Percentiles rank a stretch among this genome's conserved stretches.
Evolutionary conservation across 2,113 vertebrate genomes (phyloP).

Genomic region (Sapayoa aenigma): DNA sequence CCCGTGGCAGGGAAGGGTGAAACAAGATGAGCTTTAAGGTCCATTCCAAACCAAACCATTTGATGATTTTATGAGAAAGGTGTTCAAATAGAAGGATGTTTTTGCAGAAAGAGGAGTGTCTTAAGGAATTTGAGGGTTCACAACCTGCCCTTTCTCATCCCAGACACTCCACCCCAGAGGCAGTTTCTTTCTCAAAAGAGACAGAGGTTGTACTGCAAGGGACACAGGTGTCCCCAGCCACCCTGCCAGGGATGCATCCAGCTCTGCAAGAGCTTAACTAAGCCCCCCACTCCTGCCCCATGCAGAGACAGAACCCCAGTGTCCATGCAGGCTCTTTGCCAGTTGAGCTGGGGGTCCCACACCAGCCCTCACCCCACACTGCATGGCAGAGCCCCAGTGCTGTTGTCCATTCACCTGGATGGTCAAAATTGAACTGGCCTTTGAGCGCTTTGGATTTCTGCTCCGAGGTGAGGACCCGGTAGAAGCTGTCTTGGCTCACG

Average conservation of each 20-base stretch:
- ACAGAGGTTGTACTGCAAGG: neutral
- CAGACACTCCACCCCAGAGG: neutral
- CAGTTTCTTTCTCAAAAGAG: neutral
- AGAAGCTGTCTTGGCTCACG: conserved; percentile 98
- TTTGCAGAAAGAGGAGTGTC: neutral
- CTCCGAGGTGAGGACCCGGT: conserved; percentile 89
- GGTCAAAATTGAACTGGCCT: conserved; percentile 98
- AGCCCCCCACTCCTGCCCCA: neutral
- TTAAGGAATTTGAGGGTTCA: neutral
- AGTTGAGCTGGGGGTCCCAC: neutral
- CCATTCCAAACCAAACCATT: neutral
- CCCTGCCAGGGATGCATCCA: neutral
- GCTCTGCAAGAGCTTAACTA: neutral
- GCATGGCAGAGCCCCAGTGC: fast-evolving
- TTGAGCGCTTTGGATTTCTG: conserved; percentile 94
- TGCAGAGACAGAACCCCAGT: neutral
- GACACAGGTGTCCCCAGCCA: neutral
- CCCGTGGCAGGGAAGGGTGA: neutral
- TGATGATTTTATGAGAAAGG: neutral
- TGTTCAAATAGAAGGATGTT: neutral
- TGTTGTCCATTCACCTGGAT: conserved; percentile 83
- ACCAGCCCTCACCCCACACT: neutral
- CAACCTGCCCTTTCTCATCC: neutral
- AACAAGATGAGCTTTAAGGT: neutral
- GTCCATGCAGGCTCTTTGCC: neutral